phyloP scores from a whole-genome alignment of 2,797 vertebrate genomes.

The Craterocephalus amniculus region DNA sequence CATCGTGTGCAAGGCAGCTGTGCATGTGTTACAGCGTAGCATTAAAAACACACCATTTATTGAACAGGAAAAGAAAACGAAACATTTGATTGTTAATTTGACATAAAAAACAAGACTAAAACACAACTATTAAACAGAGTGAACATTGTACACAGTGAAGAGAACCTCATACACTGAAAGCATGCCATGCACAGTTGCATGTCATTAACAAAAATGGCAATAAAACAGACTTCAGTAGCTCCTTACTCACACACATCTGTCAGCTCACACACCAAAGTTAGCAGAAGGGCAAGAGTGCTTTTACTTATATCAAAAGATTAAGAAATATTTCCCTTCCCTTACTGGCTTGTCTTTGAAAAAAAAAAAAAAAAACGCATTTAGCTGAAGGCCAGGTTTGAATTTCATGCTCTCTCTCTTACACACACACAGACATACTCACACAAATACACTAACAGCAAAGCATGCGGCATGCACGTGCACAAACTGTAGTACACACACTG shows the following conservation, averaged over 20 bases:
- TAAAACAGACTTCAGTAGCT: slow-evolving; percentile 31
- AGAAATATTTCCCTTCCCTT: slow-evolving; percentile 5
- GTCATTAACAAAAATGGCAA: slow-evolving; percentile 50
- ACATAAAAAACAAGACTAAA: slow-evolving; percentile 64
- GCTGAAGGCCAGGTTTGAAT: slow-evolving; percentile 29
- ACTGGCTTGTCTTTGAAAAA: neutral
- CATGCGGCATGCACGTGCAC: slow-evolving; percentile 76
- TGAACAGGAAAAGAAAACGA: slow-evolving; percentile 56
- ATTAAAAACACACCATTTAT: slow-evolving; percentile 56
- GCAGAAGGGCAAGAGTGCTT: neutral
- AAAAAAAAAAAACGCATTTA: slow-evolving; percentile 7
- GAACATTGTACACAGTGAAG: slow-evolving; percentile 64
- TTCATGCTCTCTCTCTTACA: neutral
- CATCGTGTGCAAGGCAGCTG: slow-evolving; percentile 64
- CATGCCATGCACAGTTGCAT: slow-evolving; percentile 81
- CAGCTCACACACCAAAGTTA: slow-evolving; percentile 19
- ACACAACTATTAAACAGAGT: slow-evolving; percentile 61
- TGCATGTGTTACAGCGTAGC: slow-evolving; percentile 56
- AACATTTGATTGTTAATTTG: slow-evolving; percentile 63
- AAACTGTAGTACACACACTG: slow-evolving; percentile 75
- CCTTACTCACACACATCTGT: slow-evolving; percentile 17
- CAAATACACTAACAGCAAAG: slow-evolving; percentile 50
- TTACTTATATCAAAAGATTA: neutral
- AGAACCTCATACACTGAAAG: slow-evolving; percentile 65
- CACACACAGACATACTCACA: slow-evolving; percentile 27